phyloP scores from a whole-genome alignment of 2,797 vertebrate genomes.

The Myotis vivesi region DNA sequence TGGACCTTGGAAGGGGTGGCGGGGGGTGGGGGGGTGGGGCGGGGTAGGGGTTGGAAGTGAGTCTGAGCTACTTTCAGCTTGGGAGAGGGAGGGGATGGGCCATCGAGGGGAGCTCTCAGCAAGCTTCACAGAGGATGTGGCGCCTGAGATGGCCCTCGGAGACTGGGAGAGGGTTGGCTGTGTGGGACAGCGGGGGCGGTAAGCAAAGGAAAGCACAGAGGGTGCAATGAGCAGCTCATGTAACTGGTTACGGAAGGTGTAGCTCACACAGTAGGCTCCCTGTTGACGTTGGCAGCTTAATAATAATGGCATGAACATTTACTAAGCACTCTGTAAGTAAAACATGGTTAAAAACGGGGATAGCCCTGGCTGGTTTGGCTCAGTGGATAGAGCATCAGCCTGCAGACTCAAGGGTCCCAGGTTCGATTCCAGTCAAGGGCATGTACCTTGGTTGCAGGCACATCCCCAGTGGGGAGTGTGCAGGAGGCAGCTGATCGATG shows the following conservation, averaged over 20 bases:
- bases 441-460: too few relatives aligned
- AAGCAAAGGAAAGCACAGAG: not conserved
- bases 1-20: too few relatives aligned
- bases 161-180: not conserved
- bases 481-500: too few relatives aligned
- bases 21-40: too few relatives aligned
- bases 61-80: not conserved
- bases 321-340: not conserved
- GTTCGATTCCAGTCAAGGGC: too few relatives aligned
- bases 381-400: too few relatives aligned
- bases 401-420: too few relatives aligned
- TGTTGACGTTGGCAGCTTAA: not conserved
- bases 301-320: accelerated
- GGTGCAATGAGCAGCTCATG: accelerated
- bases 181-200: accelerated
- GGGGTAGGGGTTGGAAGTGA: not conserved
- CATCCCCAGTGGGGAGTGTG: too few relatives aligned
- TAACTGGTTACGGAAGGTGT: accelerated
- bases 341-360: too few relatives aligned
- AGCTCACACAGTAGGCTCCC: not conserved
- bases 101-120: not conserved
- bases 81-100: not conserved
- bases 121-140: not conserved
- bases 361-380: too few relatives aligned
- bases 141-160: not conserved